phyloP scores from a whole-genome alignment of 2,113 vertebrate genomes.

The Casuarius casuarius region DNA sequence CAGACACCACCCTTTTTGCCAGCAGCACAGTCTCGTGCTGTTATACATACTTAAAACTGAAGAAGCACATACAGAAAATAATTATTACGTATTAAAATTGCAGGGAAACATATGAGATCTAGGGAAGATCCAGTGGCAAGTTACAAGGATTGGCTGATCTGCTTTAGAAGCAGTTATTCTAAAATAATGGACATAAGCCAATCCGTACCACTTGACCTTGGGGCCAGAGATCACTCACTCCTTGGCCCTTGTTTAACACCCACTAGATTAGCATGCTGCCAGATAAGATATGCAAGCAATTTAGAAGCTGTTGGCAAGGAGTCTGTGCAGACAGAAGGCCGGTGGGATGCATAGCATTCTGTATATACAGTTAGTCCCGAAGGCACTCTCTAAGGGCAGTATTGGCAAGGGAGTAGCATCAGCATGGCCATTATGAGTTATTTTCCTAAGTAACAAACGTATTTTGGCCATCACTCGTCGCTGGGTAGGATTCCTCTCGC shows the following conservation, averaged over 20 bases:
- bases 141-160: background rate
- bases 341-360: background rate
- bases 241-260: background rate
- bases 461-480: background rate
- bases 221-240: background rate
- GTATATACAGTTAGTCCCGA: background rate
- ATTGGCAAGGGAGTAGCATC: no score
- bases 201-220: background rate
- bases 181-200: background rate
- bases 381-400: background rate
- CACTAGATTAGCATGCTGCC: background rate
- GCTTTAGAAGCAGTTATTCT: background rate
- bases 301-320: background rate
- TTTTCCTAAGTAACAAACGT: background rate
- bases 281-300: background rate
- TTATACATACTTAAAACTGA: background rate
- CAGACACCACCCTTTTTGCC: background rate
- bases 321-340: background rate
- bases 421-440: background rate
- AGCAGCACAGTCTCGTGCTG: background rate
- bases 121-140: background rate
- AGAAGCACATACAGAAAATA: background rate
- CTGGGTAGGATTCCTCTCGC: background rate
- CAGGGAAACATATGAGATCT: background rate
- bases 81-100: background rate